phyloP scores from a whole-genome alignment of 2,113 vertebrate species.

The Pampusana beccarii region DNA sequence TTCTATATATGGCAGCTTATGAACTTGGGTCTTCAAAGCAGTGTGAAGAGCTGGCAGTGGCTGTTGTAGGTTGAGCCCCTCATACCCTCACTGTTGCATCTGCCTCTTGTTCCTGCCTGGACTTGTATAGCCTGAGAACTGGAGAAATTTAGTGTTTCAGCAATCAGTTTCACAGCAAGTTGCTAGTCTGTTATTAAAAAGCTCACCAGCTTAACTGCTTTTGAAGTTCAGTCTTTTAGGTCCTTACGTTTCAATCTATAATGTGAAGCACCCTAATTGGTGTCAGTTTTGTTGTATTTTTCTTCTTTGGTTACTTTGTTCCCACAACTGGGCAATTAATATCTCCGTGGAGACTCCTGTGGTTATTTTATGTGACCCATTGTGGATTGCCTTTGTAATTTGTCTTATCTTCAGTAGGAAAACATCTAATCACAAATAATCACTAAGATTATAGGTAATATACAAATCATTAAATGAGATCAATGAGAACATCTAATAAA shows the following conservation, averaged over 20 bases:
- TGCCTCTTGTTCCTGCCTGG: neutral
- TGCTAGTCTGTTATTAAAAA: neutral
- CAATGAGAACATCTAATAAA: conserved; percentile 3
- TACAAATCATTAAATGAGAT: conserved; percentile 20
- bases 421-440: neutral
- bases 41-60: neutral
- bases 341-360: neutral
- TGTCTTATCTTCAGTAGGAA: neutral
- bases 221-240: neutral
- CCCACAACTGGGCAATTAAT: neutral
- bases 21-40: neutral
- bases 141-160: neutral
- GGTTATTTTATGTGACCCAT: neutral
- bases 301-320: neutral
- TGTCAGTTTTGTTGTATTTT: neutral
- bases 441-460: neutral
- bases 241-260: neutral
- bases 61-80: neutral
- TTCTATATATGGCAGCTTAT: neutral
- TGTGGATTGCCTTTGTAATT: conserved; percentile 12
- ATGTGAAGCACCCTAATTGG: neutral
- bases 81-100: accelerated
- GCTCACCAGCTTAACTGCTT: neutral
- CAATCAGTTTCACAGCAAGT: too few species aligned
- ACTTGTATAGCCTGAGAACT: neutral